phyloP scores from a whole-genome alignment of 2,888 invertebrate species.

The Caenorhabditis angaria region DNA sequence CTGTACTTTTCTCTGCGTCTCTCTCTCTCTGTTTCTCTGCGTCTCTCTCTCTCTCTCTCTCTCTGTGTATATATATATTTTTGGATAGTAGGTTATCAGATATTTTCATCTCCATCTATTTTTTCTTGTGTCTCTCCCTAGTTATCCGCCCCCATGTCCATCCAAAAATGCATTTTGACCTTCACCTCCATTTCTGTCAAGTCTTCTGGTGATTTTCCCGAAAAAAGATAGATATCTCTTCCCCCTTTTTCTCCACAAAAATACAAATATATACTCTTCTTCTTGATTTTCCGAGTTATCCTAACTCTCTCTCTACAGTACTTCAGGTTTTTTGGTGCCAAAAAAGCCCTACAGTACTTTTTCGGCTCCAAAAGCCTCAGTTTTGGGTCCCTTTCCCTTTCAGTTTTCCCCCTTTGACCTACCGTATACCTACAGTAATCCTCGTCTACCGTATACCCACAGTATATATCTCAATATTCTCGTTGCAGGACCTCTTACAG shows the following conservation, averaged over 20 bases:
- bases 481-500: not conserved
- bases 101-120: conserved; percentile 4
- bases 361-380: too few species aligned
- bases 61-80: conserved; percentile 4
- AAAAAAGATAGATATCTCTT: not conserved
- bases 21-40: conserved; percentile 5
- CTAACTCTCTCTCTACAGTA: too few species aligned
- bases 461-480: too few species aligned
- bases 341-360: too few species aligned
- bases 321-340: too few species aligned
- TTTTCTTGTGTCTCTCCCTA: conserved; percentile 20
- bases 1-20: conserved; percentile 1
- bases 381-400: too few species aligned
- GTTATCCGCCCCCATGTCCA: conserved; percentile 11
- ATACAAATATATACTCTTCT: not conserved
- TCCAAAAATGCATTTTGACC: not conserved
- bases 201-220: conserved; percentile 7
- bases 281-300: conserved; percentile 2
- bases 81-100: not conserved
- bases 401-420: too few species aligned
- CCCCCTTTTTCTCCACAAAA: conserved; percentile 6
- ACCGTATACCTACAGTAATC: too few species aligned
- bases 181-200: conserved; percentile 7
- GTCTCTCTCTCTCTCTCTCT: conserved; percentile 12
- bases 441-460: too few species aligned